Percentiles rank a stretch among this genome's conserved stretches.
These are phyloP conservation scores for Pterois miles DNA, from an alignment of 2,797 vertebrate species.

Conservation along the genomic window DNA sequence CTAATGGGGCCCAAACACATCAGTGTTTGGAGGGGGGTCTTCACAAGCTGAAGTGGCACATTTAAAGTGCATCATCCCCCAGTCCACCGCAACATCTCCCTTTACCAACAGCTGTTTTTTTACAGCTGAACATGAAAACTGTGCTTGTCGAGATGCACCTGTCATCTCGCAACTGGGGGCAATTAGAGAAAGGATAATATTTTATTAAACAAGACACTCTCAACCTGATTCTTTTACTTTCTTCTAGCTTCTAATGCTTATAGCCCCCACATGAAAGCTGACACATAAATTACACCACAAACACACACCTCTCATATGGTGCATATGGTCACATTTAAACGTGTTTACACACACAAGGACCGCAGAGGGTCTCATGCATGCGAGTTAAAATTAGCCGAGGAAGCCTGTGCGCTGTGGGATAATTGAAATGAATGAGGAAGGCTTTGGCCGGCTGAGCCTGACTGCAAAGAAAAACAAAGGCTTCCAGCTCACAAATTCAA, in stretches of 20 bases:
- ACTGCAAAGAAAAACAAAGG: conserved; percentile 66
- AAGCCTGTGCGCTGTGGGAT: conserved; percentile 37
- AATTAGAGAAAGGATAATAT: conserved; percentile 46
- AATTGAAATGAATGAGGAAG: conserved; percentile 66
- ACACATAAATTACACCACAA: conserved; percentile 23
- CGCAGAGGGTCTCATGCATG: conserved; percentile 50
- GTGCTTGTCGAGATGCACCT: background rate
- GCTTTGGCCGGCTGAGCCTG: conserved; percentile 42
- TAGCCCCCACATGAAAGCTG: conserved; percentile 15
- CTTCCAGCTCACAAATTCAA: conserved; percentile 47
- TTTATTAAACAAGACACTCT: conserved; percentile 51
- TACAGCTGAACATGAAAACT: conserved; percentile 19
- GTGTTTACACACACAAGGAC: conserved; percentile 61
- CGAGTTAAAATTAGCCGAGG: conserved; percentile 57
- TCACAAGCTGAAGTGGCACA: conserved; percentile 57
- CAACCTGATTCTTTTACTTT: conserved; percentile 29
- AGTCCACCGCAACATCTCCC: background rate
- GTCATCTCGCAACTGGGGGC: conserved; percentile 29
- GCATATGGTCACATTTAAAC: conserved; percentile 69
- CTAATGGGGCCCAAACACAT: conserved; percentile 67
- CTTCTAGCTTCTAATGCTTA: too few relatives aligned
- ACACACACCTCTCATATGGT: conserved; percentile 7
- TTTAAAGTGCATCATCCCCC: conserved; percentile 45
- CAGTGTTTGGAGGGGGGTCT: conserved; percentile 37
- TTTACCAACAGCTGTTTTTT: conserved; percentile 7